Base-by-base conservation (phyloP, 2,797 vertebrate species). In the Chloroceryle inda region DNA sequence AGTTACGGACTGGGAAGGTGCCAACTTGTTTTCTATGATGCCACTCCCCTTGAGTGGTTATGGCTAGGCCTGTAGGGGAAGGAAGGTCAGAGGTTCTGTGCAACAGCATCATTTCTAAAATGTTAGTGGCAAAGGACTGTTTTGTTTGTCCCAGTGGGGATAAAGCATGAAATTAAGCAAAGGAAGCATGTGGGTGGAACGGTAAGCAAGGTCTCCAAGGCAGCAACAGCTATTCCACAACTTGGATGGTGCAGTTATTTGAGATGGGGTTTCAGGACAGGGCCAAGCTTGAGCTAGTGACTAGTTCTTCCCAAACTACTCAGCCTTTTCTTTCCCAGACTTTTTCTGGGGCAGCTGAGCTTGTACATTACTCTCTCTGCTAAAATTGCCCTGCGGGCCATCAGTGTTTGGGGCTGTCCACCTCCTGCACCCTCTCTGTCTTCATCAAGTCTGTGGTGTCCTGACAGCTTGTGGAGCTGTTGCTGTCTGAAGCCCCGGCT, bases 191-290 rank as follows among this genome's bases (percentile, higher is more conserved):
- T 55, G 64, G 16, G 53, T 91, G 26, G 27, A 88, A 29, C 24
- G 71, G 52, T 22, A 27, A 59, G 67, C 3, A 23, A 76, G 31
- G 33, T 82, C 26, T 88, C n/a, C 19, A 49, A 64, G 79, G 53
- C 68, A 67, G 75, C 59, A 75, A 63, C 35, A 88, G 64, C 58
- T 74, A 2, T 80, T 88, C 33, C 27, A 22, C 31, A 68, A 56
- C 3, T 18, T 38, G 56, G 29, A n/a, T 62, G 61, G 21, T 71
- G n/a, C 45, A 61, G 44, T 71, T 77, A 15, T n/a, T 83, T 44
- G 26, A 67, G 49, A 23, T 56, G 29, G 84, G 13, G 21, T 85
- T 92, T 92, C 89, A 76, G 58, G 56, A 76, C 53, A 42, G 31
- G 53, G 5, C 59, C 90, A 17, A 90, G 33, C 45, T 29, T 74